Evolutionary conservation across 2,113 vertebrate genomes (phyloP).

Genomic region (Ornithorhynchus anatinus): DNA sequence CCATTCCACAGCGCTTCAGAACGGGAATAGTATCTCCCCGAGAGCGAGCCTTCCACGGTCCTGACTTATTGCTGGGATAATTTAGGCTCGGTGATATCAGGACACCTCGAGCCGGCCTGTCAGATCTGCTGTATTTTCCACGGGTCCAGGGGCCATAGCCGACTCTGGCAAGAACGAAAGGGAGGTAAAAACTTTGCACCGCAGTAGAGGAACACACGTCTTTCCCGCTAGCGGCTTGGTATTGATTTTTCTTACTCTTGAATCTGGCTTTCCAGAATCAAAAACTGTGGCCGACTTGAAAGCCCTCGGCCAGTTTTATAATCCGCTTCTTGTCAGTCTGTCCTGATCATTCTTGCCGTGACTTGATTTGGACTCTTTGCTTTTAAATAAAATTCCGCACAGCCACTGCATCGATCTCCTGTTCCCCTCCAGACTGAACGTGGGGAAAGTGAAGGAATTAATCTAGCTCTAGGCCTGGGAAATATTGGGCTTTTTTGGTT

Average conservation of each 20-base stretch:
- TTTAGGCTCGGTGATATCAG: background rate
- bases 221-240: conserved; percentile 17
- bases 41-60: background rate
- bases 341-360: conserved; percentile 8
- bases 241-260: conserved; percentile 36
- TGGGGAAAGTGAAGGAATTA: conserved; percentile 45
- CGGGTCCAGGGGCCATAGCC: background rate
- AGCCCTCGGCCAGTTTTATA: conserved; percentile 31
- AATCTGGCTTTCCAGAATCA: conserved; percentile 53
- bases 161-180: conserved; percentile 16
- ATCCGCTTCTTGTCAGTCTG: conserved; percentile 34
- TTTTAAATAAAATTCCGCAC: conserved; percentile 46
- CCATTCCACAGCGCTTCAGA: conserved; percentile 16
- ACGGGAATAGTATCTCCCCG: conserved; percentile 6
- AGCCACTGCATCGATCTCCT: background rate
- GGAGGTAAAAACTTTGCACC: background rate
- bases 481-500: too few relatives aligned
- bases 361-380: conserved; percentile 24
- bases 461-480: conserved; percentile 38
- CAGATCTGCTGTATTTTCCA: background rate
- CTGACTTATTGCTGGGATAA: background rate
- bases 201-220: background rate
- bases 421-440: conserved; percentile 42
- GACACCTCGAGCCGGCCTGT: background rate
- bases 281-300: conserved; percentile 51